phyloP scores from a whole-genome alignment of 2,888 invertebrate species.

The Napeogenes sylphis region DNA sequence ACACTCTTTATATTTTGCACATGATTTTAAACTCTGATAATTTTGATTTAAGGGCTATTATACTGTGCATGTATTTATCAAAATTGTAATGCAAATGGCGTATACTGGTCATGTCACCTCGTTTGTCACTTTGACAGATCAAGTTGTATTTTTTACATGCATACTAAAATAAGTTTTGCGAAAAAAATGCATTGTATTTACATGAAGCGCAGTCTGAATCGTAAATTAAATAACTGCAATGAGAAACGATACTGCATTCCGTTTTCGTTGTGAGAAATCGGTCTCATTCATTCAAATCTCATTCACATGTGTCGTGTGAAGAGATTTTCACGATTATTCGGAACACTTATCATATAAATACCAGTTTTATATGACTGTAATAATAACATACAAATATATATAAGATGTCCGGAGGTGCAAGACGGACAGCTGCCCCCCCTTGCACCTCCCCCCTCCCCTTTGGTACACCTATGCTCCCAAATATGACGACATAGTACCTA shows the following conservation, averaged over 20 bases:
- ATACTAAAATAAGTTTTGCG: constrained; percentile 24
- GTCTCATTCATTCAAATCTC: constrained; percentile 13
- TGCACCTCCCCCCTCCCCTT: no score
- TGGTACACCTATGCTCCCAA: no score
- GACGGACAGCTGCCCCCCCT: no score
- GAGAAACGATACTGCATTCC: constrained; percentile 37
- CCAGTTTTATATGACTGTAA: neutral
- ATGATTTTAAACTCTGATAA: neutral
- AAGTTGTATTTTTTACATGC: constrained; percentile 50
- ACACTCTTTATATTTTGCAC: neutral
- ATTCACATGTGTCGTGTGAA: constrained; percentile 9
- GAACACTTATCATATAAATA: constrained; percentile 1
- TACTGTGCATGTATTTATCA: constrained; percentile 14
- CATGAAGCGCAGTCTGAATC: constrained; percentile 47
- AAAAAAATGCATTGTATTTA: constrained; percentile 40
- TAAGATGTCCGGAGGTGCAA: no score
- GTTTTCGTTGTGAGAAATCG: constrained; percentile 16
- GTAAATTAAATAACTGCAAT: constrained; percentile 42
- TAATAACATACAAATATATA: no score
- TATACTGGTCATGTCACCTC: constrained; percentile 53
- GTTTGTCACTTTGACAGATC: constrained; percentile 51
- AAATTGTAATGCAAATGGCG: constrained; percentile 39
- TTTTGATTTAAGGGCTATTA: constrained; percentile 5
- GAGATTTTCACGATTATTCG: no score
- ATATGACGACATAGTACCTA: no score